Conservation (phyloP, 2,797 vertebrate genomes). For the Liasis olivaceus region DNA sequence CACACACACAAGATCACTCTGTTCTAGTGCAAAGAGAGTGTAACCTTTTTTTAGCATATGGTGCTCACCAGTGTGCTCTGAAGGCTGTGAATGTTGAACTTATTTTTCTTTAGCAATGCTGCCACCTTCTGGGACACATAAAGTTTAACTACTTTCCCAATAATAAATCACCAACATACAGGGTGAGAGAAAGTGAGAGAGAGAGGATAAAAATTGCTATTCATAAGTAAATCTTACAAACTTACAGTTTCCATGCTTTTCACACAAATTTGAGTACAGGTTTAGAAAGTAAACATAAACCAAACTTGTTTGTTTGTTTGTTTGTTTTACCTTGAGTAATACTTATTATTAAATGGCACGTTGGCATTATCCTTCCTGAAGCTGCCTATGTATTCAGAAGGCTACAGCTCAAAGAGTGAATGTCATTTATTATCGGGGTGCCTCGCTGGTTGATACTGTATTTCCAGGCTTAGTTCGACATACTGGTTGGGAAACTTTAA, state of each 20-base stretch:
- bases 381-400: neutral
- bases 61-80: conserved; percentile 49
- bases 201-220: accelerated
- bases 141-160: neutral
- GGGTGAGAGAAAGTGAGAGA: neutral
- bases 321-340: neutral
- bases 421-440: neutral
- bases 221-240: neutral
- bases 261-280: neutral
- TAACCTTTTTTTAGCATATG: neutral
- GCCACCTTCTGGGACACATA: conserved; percentile 70
- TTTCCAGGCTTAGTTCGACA: neutral
- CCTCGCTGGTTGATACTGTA: neutral
- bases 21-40: neutral
- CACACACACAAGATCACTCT: neutral
- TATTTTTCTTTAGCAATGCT: conserved; percentile 74
- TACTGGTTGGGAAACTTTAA: neutral
- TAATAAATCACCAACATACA: neutral
- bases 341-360: neutral
- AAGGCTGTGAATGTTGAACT: neutral
- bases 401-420: neutral
- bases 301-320: neutral
- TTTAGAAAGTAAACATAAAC: neutral
- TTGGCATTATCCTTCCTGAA: neutral
- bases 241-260: neutral